Evolutionary conservation across 2,888 invertebrate species (phyloP), one percentile per base, ranked within the genome.

Genomic region (Caenorhabditis wallacei): DNA sequence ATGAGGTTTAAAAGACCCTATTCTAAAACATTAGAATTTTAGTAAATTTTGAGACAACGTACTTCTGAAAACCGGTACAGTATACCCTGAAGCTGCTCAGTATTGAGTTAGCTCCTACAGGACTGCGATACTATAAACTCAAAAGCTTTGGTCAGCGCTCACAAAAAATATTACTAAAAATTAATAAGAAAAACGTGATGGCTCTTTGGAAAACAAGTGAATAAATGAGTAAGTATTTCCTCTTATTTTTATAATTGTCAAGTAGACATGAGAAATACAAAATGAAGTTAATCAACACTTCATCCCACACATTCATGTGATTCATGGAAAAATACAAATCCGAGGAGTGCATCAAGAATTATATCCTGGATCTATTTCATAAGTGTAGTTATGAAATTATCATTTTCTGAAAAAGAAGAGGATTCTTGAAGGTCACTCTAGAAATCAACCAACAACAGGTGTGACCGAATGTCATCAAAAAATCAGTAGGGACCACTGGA

Each of bases 251-350:
- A 13, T 37, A 7, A 43, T n/a, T 7, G 18, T 18, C 43, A n/a
- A n/a, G 46, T 22, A 26, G 10, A 24, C 24, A 24, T 22, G 46
- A 48, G 18, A 48, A 24, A 24, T 51, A 64, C 64, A 64, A 64
- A 64, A 64, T 43, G 64, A 64, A 64, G 64, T 18, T 40, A 64
- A 64, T 64, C 63, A 63, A 30, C 46, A 48, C 40, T 43, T 30
- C 26, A 35, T 56, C 40, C 40, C 64, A 64, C 46, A 48, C 48
- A 18, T 18, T 18, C 4, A n/a, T 18, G 18, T 48, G 46, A 48
- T 48, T 48, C 46, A 48, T 48, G 40, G 4, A 48, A 18, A 18
- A 18, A 48, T 48, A 48, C 46, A 48, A 48, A 48, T 13, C 7
- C 2, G 18, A 3, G 13, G 13, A 18, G 46, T 5, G 46, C 7